phyloP scores from a whole-genome alignment of 2,113 vertebrate genomes.

The Melierax canorus region DNA sequence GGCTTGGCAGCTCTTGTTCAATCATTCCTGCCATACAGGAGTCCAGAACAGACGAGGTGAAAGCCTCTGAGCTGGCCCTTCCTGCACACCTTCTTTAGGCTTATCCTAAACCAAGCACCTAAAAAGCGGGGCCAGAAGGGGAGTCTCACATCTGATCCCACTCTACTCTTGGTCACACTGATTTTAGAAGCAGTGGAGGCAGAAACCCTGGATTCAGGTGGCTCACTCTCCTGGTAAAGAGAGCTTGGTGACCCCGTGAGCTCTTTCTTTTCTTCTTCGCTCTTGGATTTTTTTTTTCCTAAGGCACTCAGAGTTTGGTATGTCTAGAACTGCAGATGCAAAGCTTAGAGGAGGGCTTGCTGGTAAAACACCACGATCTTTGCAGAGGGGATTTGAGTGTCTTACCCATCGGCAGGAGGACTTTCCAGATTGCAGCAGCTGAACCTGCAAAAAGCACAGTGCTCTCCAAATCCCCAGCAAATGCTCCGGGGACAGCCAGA shows the following conservation, averaged over 20 bases:
- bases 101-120: not conserved
- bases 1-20: not conserved
- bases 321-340: not conserved
- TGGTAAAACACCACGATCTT: rapidly evolving
- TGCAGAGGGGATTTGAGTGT: not conserved
- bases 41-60: not conserved
- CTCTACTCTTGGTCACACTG: not conserved
- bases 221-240: not conserved
- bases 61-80: not conserved
- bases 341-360: not conserved
- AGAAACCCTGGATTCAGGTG: not conserved
- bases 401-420: not conserved
- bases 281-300: not conserved
- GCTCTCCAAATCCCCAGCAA: not conserved
- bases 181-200: not conserved
- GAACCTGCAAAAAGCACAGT: not conserved
- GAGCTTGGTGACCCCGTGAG: not conserved
- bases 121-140: not conserved
- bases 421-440: not conserved
- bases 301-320: not conserved
- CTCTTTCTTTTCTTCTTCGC: not conserved
- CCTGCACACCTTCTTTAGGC: not conserved
- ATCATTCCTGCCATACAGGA: not conserved
- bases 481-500: not conserved
- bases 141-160: too few relatives aligned